These are phyloP conservation scores for Myopa testacea DNA, from an alignment of 2,888 invertebrate genomes.

Conservation along the genomic window DNA sequence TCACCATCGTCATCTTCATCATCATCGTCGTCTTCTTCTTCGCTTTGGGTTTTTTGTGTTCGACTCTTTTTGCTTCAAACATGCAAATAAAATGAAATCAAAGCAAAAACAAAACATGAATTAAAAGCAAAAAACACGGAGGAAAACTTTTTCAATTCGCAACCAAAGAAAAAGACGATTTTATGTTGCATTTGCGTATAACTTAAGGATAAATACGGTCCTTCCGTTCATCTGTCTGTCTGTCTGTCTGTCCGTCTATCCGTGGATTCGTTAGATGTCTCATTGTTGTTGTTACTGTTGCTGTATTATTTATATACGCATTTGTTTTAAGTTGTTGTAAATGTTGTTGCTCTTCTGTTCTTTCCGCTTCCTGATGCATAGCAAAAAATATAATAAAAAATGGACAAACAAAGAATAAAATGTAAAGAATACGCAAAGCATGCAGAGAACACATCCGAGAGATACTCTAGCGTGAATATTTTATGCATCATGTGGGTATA, in stretches of 20 bases:
- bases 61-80: slow-evolving; percentile 31
- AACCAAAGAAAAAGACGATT: slow-evolving; percentile 27
- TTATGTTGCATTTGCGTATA: slow-evolving; percentile 43
- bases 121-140: slow-evolving; percentile 38
- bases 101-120: slow-evolving; percentile 27
- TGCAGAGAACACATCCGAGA: slow-evolving; percentile 51
- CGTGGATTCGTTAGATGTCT: too few relatives aligned
- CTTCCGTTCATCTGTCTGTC: slow-evolving; percentile 8
- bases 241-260: not conserved
- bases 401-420: slow-evolving; percentile 45
- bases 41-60: slow-evolving; percentile 50
- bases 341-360: not conserved
- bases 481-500: slow-evolving; percentile 43
- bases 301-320: not conserved
- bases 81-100: slow-evolving; percentile 27
- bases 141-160: slow-evolving; percentile 33
- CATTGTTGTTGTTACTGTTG: not conserved
- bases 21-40: slow-evolving; percentile 40
- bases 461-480: slow-evolving; percentile 39
- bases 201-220: slow-evolving; percentile 42
- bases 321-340: slow-evolving; percentile 35
- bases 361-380: not conserved
- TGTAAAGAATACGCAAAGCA: slow-evolving; percentile 48
- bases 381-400: slow-evolving; percentile 21
- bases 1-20: not conserved